Evolutionary conservation across 2,888 invertebrate species (phyloP), one percentile per base, ranked within the genome.

Genomic region (Plebejus anna): DNA sequence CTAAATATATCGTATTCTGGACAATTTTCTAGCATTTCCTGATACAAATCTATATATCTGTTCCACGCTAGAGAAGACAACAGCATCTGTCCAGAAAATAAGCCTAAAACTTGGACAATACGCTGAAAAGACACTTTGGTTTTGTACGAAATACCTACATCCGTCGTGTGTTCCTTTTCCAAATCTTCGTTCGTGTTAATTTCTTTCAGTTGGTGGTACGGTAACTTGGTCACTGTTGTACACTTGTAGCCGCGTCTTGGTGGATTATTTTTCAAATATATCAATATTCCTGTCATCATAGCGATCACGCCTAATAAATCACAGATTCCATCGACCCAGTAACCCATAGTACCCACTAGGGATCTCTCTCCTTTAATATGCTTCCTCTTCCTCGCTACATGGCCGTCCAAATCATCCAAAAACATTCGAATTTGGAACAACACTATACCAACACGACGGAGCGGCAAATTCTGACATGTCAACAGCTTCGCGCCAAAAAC

Each of bases 331-430:
- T 98, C 98, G 1, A 98, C 95, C 89, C 96, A 96, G 84, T 97
- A 98, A 0, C 98, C 98, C 0, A 96, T 85, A 0, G 96, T 96
- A 0, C 97, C 97, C n/a, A 97, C 96, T 84, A 97, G 97, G 0
- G 97, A 97, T 38, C 96, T 94, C 86, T 97, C 97, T 0, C 97
- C 97, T 79, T 95, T 95, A 47, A 97, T 95, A 84, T 97, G 95
- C 83, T 96, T 96, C 77, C 96, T 95, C 42, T 95, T 96, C 78
- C 98, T 95, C 0, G 97, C 98, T 2, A 98, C 97, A 83, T 97
- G 97, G 0, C 98, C 98, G 83, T 98, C 98, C 79, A 98, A 88
- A 83, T 97, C 97, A 83, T 98, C 98, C 76, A 98, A 87, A 90
- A 97, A 97, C 80, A 97, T 97, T 81, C 98, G 94, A 61, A 97